These are phyloP conservation scores for Drymonia ruficornis DNA, from an alignment of 2,888 invertebrate species.

Conservation along the genomic window DNA sequence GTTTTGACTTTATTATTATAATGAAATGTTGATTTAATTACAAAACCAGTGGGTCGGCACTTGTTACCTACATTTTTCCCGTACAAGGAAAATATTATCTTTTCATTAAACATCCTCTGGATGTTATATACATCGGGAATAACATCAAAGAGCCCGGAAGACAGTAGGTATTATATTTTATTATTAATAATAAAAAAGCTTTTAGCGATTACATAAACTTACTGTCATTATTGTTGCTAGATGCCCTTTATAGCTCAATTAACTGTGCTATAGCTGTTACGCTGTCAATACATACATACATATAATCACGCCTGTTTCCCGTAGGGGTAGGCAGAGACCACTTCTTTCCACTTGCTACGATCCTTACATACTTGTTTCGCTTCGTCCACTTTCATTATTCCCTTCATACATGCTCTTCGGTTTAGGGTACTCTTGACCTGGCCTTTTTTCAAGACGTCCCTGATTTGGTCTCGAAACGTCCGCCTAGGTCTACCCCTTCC, in stretches of 20 bases:
- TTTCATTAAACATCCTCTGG: background rate
- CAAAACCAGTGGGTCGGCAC: background rate
- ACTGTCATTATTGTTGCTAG: background rate
- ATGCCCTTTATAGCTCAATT: background rate
- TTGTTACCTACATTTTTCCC: background rate
- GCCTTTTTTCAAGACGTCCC: too few species aligned
- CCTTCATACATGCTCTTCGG: too few species aligned
- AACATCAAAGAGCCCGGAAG: background rate
- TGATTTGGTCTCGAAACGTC: too few species aligned
- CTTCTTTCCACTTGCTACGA: too few species aligned
- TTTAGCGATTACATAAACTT: constrained; percentile 1
- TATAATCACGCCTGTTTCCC: too few species aligned
- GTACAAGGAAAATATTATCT: background rate
- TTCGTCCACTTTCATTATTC: too few species aligned
- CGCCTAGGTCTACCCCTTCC: too few species aligned
- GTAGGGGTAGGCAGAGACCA: too few species aligned
- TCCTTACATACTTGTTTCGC: too few species aligned
- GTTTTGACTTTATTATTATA: background rate
- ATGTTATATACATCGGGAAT: background rate
- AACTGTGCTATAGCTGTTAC: background rate
- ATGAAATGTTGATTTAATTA: background rate
- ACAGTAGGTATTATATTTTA: background rate
- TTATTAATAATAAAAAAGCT: constrained; percentile 1
- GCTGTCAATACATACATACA: background rate
- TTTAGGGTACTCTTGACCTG: too few species aligned